Conservation (phyloP, 1,140 invertebrate species). For the Trachymyrmex septentrionalis region DNA sequence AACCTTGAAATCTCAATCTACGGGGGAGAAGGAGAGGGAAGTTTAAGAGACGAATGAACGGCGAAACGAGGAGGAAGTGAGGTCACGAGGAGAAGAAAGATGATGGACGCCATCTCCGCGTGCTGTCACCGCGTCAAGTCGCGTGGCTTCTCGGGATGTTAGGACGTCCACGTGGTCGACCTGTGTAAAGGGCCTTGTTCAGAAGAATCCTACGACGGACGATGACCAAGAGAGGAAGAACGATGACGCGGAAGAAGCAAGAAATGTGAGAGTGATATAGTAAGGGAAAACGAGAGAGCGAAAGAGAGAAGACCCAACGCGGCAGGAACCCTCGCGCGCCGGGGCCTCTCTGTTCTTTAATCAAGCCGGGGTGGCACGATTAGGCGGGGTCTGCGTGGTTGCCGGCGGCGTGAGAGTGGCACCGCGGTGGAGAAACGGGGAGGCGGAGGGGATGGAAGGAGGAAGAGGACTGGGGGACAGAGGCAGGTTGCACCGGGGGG, state of each 20-base stretch:
- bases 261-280: background rate
- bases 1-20: constrained; percentile 64
- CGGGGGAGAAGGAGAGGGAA: background rate
- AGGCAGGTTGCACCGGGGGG: constrained; percentile 67
- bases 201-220: constrained; percentile 10
- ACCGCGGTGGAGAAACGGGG: constrained; percentile 47
- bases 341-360: constrained; percentile 84
- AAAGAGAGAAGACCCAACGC: constrained; percentile 67
- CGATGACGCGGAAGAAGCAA: background rate
- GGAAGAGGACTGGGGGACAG: constrained; percentile 73
- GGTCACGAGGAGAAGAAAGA: constrained; percentile 10
- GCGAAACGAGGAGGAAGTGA: background rate
- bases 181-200: background rate
- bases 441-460: constrained; percentile 64
- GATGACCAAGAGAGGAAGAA: constrained; percentile 19
- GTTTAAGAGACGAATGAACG: constrained; percentile 34
- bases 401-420: constrained; percentile 73
- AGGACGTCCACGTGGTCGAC: constrained; percentile 44
- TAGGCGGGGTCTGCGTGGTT: constrained; percentile 81
- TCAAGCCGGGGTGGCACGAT: constrained; percentile 83
- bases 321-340: constrained; percentile 64
- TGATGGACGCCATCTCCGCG: constrained; percentile 43
- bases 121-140: constrained; percentile 32
- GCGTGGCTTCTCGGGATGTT: constrained; percentile 31
- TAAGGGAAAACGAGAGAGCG: background rate